A percentile compares a stretch with the other conserved stretches of the same genome.
Evolutionary conservation across 92 coral and sea anemone genomes (phyloP).

Genomic region (Metridium senile): DNA sequence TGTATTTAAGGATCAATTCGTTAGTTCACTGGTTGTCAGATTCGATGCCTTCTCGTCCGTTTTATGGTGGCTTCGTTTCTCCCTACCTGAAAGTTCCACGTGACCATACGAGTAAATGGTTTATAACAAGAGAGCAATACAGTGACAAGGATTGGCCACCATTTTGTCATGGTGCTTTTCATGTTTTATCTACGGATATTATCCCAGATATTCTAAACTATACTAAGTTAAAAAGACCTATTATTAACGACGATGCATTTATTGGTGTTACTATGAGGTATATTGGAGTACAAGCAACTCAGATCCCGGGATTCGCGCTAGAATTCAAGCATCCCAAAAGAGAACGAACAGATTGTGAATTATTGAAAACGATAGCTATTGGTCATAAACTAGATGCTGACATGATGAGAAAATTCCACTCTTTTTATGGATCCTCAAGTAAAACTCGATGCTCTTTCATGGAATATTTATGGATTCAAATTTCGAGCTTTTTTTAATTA

Average conservation of each 20-base stretch:
- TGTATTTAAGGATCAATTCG: background rate
- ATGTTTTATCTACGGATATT: background rate
- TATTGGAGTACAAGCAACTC: background rate
- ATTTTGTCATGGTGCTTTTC: constrained; percentile 1
- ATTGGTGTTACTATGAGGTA: background rate
- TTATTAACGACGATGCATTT: background rate
- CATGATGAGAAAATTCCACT: background rate
- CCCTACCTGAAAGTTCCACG: background rate
- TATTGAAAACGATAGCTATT: background rate
- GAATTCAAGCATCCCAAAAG: background rate
- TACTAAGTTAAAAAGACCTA: background rate
- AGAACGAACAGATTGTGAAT: background rate
- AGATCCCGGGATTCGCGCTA: background rate
- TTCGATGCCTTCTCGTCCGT: background rate
- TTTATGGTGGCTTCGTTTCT: background rate
- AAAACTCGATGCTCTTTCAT: background rate
- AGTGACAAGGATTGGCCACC: background rate
- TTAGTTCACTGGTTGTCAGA: background rate
- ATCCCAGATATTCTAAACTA: background rate
- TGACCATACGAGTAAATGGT: background rate
- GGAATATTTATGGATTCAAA: background rate
- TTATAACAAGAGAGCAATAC: background rate
- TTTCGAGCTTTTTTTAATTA: background rate
- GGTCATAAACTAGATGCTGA: background rate
- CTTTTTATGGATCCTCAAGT: background rate